A percentile compares a stretch with the other conserved stretches of the same genome.
phyloP scores from a whole-genome alignment of 2,797 vertebrate species.

The Enteromius viviparus region DNA sequence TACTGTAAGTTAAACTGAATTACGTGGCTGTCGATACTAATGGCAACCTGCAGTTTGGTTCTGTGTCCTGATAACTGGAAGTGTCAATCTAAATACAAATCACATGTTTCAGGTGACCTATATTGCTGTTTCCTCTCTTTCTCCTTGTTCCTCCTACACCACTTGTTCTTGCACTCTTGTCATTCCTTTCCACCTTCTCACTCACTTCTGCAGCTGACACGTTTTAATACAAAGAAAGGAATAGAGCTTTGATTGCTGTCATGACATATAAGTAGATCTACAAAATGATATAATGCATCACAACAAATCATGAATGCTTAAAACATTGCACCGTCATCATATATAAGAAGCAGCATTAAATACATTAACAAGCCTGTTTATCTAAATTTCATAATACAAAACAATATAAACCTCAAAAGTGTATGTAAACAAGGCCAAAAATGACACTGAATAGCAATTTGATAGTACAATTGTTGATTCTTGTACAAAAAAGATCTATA shows the following conservation, averaged over 20 bases:
- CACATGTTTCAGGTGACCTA: constrained; percentile 26
- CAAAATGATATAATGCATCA: constrained; percentile 19
- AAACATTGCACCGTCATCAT: constrained; percentile 52
- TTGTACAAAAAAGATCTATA: constrained; percentile 1
- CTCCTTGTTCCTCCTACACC: constrained; percentile 4
- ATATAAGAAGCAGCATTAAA: constrained; percentile 42
- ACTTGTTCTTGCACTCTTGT: background rate
- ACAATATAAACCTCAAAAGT: constrained; percentile 72
- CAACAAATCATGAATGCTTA: constrained; percentile 40
- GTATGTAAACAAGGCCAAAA: constrained; percentile 73
- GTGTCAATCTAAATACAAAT: constrained; percentile 11
- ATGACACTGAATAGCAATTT: constrained; percentile 67
- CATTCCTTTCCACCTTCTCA: background rate
- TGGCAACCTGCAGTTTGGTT: background rate
- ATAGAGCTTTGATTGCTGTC: background rate
- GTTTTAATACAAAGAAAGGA: background rate
- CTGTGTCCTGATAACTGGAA: background rate
- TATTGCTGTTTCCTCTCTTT: background rate
- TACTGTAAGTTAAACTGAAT: background rate
- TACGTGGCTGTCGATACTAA: background rate
- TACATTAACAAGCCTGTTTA: constrained; percentile 60
- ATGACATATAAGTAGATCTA: background rate
- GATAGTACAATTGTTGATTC: constrained; percentile 41
- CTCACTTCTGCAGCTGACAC: background rate
- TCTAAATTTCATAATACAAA: constrained; percentile 74